Evolutionary conservation across 1,140 invertebrate species (phyloP).

Genomic region (Dolichoris vasculosae): DNA sequence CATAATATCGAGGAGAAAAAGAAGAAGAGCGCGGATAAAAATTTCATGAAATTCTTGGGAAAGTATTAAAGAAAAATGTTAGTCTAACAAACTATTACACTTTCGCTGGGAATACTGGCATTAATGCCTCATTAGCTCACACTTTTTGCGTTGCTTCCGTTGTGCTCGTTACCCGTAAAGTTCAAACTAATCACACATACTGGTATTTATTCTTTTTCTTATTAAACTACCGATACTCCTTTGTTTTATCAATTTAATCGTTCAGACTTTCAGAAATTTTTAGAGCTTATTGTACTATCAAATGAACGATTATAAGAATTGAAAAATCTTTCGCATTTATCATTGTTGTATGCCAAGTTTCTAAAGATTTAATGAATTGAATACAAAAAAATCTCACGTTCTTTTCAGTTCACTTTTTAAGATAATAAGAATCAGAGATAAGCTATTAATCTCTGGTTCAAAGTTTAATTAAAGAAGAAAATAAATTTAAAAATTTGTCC

Average conservation of each 20-base stretch:
- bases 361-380: too few species aligned
- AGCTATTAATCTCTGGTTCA: too few species aligned
- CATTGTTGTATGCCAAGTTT: too few species aligned
- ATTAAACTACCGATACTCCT: neutral
- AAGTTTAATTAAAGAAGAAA: too few species aligned
- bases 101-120: neutral
- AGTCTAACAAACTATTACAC: slow-evolving; percentile 28
- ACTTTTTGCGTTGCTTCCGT: slow-evolving; percentile 32
- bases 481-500: too few species aligned
- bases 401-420: too few species aligned
- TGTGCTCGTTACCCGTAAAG: slow-evolving; percentile 36
- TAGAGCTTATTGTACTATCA: too few species aligned
- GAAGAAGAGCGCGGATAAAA: neutral
- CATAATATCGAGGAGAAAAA: too few species aligned
- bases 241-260: neutral
- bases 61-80: neutral
- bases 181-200: neutral
- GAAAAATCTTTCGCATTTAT: too few species aligned
- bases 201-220: neutral
- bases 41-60: neutral
- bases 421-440: too few species aligned
- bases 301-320: too few species aligned
- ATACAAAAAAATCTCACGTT: too few species aligned
- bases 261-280: neutral
- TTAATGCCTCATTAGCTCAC: slow-evolving; percentile 30